phyloP scores from a whole-genome alignment of 2,797 vertebrate species.

The Gouania willdenowi region DNA sequence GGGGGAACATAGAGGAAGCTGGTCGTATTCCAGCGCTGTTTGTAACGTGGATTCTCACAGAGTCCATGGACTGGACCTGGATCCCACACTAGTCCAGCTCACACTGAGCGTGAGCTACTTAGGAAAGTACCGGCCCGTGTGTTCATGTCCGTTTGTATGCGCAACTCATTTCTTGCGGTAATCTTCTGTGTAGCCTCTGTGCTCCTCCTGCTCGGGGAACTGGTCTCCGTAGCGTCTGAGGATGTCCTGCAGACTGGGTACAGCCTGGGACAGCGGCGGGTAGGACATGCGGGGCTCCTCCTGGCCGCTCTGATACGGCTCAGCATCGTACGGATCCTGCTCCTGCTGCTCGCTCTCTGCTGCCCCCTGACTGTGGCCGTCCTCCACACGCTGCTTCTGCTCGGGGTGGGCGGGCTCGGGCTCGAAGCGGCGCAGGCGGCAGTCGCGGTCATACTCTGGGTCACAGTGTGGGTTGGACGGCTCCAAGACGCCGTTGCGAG shows the following conservation, averaged over 20 bases:
- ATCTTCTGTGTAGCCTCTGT: conserved; percentile 67
- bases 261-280: conserved; percentile 49
- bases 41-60: conserved; percentile 28
- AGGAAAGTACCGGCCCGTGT: conserved; percentile 20
- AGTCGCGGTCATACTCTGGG: conserved; percentile 75
- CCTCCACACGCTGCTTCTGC: conserved; percentile 19
- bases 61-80: conserved; percentile 45
- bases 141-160: conserved; percentile 50
- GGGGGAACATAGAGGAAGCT: conserved; percentile 17
- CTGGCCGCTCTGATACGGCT: conserved; percentile 76
- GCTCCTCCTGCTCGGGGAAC: conserved; percentile 67
- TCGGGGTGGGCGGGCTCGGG: conserved; percentile 15
- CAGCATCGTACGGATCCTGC: conserved; percentile 54
- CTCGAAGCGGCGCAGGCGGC: conserved; percentile 71
- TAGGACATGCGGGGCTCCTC: conserved; percentile 73
- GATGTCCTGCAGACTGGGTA: conserved; percentile 73
- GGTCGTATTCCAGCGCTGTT: conserved; percentile 10
- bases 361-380: conserved; percentile 31
- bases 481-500: conserved; percentile 66
- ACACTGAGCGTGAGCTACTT: conserved; percentile 16
- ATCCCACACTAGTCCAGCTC: conserved; percentile 39
- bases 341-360: conserved; percentile 37
- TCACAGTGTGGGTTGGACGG: conserved; percentile 76
- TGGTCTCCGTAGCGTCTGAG: conserved; percentile 69
- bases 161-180: conserved; percentile 72